Conservation (phyloP, 2,797 vertebrate genomes). For the Macroramphosus scolopax region DNA sequence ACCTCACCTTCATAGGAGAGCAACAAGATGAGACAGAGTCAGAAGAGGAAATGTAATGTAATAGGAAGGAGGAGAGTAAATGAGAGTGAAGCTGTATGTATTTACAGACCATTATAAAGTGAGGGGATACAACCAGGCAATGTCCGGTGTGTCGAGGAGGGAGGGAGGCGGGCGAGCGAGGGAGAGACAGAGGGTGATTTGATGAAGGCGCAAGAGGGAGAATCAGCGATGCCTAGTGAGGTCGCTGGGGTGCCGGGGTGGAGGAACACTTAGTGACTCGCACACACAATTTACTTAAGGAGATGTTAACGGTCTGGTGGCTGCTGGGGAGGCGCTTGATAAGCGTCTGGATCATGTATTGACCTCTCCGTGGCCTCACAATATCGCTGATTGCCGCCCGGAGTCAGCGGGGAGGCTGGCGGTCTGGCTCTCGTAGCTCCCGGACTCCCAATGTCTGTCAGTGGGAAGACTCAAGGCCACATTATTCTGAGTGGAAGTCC, state of each 20-base stretch:
- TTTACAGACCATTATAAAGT: conserved; percentile 45
- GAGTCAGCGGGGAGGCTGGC: conserved; percentile 60
- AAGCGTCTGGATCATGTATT: conserved; percentile 68
- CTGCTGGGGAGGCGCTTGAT: conserved; percentile 65
- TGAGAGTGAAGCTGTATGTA: no score
- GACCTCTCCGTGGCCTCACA: conserved; percentile 62
- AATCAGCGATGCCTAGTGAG: conserved; percentile 52
- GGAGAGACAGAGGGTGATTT: conserved; percentile 6
- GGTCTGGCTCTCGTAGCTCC: conserved; percentile 57
- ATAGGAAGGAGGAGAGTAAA: no score
- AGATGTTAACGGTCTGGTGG: conserved; percentile 62
- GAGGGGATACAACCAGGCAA: conserved; percentile 22
- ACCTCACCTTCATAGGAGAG: no score
- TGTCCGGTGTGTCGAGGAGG: neutral
- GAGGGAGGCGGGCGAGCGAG: conserved; percentile 7
- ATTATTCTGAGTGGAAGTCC: conserved; percentile 69
- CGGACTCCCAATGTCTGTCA: conserved; percentile 61
- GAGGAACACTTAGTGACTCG: conserved; percentile 59
- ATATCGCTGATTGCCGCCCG: conserved; percentile 61
- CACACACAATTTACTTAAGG: conserved; percentile 70
- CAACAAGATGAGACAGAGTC: no score
- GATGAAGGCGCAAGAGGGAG: conserved; percentile 26
- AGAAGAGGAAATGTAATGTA: no score
- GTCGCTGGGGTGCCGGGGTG: conserved; percentile 57
- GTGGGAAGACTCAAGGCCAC: conserved; percentile 62